Base-by-base conservation (phyloP, 1,140 invertebrate species). In the Coenobita brevimanus region DNA sequence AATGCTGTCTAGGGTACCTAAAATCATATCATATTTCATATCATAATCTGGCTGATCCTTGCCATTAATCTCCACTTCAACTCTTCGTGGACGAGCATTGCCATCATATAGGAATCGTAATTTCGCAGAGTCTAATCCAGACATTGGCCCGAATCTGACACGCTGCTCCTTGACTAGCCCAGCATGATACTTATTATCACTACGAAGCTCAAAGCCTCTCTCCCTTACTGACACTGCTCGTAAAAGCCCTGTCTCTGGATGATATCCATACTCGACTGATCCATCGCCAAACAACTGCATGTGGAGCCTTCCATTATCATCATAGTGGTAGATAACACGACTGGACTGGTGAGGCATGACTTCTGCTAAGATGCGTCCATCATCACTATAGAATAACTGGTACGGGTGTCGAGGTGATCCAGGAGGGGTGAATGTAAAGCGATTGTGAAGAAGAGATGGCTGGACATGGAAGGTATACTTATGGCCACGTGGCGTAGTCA, bases 21-120 rank as follows among this genome's bases (percentile, higher is more conserved):
- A 92, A 91, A 97, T 97, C 91, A 97, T 96, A 91, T 97, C 97
- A 92, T 97, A 98, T 91, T 97, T 97, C 75, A 97, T 92, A 89
- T 96, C 94, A 38, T 97, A 92, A 46, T 94, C 94, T 1, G 95
- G 94, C 33, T 95, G 93, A 93, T 92, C 95, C 92, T 97, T 97
- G 41, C 96, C 96, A 91, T 96, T 96, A 54, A 98, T 96, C 91
- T 97, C 96, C 30, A 97, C 96, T 90, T 97, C 96, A 84, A 97
- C 96, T n/a, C 95, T 95, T 6, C 96, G 96, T 71, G 97, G 93
- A 27, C 97, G 93, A 0, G 96, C 97, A 91, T 96, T 96, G 0
- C 97, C 97, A 92, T 98, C 97, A 91, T 98, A 98, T 90, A 97
- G 96, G 91, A 97, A 98, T 91, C 97, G 96, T 91, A 96, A 96